These are phyloP conservation scores for Sinocyclocheilus anshuiensis DNA, from an alignment of 2,113 vertebrate genomes.

Conservation along the genomic window DNA sequence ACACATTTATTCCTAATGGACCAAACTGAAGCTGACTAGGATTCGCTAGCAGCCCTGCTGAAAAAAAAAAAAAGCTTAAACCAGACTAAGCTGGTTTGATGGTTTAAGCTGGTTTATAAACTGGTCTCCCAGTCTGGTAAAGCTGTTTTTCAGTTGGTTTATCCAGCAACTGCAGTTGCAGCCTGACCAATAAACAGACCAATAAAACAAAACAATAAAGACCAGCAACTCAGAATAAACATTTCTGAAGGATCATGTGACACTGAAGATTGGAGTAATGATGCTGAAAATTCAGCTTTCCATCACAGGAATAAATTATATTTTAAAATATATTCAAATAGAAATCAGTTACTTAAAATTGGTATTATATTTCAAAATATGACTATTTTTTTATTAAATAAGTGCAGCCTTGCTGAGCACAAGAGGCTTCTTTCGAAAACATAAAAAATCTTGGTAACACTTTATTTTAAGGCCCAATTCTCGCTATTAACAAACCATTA, in stretches of 20 bases:
- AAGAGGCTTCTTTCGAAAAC: background rate
- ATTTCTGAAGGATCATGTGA: background rate
- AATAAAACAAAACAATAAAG: background rate
- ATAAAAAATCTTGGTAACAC: background rate
- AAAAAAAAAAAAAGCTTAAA: background rate
- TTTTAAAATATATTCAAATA: background rate
- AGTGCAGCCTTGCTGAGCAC: background rate
- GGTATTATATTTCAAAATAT: background rate
- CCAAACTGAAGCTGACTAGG: background rate
- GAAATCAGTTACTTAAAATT: background rate
- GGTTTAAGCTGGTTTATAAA: background rate
- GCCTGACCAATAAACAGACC: background rate
- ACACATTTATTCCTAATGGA: constrained; percentile 3
- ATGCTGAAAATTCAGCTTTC: background rate
- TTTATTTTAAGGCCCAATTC: too few species aligned
- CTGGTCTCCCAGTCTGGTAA: background rate
- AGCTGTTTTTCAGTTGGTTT: background rate
- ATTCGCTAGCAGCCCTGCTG: background rate
- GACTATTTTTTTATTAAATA: background rate
- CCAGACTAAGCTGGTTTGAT: background rate
- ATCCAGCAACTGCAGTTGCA: background rate
- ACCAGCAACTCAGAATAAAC: background rate
- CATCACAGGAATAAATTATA: background rate
- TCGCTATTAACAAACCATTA: too few species aligned
- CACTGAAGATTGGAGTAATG: background rate